These are phyloP conservation scores for Drosophila auraria DNA, from an alignment of 1,140 invertebrate species.

Conservation along the genomic window DNA sequence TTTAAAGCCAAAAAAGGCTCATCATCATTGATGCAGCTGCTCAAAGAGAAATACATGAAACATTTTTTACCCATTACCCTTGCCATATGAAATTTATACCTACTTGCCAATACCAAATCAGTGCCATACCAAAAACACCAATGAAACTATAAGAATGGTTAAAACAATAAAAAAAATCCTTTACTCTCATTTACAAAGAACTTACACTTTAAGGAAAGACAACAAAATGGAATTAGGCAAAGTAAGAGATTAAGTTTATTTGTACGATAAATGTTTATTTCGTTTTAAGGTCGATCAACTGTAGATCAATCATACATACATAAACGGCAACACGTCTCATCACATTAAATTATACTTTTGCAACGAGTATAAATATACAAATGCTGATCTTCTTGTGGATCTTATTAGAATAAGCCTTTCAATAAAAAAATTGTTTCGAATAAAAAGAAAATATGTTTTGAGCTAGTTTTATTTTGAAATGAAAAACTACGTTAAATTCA, in stretches of 20 bases:
- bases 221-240: conserved; percentile 40
- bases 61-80: conserved; percentile 41
- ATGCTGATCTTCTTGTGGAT: conserved; percentile 3
- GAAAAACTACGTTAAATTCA: not conserved
- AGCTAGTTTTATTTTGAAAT: conserved; percentile 14
- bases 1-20: conserved; percentile 31
- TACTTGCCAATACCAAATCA: conserved; percentile 69
- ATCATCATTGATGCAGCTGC: conserved; percentile 62
- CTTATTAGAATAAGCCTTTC: conserved; percentile 1
- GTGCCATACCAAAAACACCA: conserved; percentile 79
- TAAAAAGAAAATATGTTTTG: not conserved
- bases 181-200: conserved; percentile 21
- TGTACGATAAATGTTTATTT: conserved; percentile 66
- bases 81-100: conserved; percentile 51
- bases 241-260: conserved; percentile 59
- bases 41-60: conserved; percentile 45
- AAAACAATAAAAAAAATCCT: conserved; percentile 21
- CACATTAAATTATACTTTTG: conserved; percentile 47
- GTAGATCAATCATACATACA: conserved; percentile 14
- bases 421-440: not conserved
- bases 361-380: not conserved
- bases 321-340: conserved; percentile 42
- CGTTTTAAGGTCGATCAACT: conserved; percentile 53
- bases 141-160: conserved; percentile 35
- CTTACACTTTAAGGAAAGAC: conserved; percentile 17